Conservation (phyloP, 2,113 vertebrate species). For the Limanda limanda region DNA sequence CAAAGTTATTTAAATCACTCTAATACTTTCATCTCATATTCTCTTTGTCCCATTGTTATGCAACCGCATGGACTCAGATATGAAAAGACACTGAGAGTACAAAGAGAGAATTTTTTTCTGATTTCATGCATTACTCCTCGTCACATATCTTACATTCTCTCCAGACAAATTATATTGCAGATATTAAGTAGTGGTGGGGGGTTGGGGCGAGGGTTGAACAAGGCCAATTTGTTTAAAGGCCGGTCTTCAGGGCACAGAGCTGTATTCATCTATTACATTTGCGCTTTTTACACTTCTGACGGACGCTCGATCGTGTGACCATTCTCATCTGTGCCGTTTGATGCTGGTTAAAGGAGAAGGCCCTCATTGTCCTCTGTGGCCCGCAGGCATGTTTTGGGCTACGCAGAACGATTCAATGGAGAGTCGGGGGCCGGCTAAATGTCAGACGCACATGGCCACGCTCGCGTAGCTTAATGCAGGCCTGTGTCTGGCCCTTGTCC, state of each 20-base stretch:
- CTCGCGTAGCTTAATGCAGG: constrained; percentile 85
- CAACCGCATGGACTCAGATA: constrained; percentile 71
- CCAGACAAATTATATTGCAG: constrained; percentile 57
- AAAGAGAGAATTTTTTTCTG: constrained; percentile 51
- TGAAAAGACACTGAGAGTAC: constrained; percentile 62
- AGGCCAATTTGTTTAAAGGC: constrained; percentile 75
- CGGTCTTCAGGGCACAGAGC: constrained; percentile 68
- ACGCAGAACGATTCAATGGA: constrained; percentile 78
- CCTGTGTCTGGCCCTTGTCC: constrained; percentile 81
- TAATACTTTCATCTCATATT: constrained; percentile 84
- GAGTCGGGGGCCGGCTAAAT: constrained; percentile 87
- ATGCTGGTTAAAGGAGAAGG: constrained; percentile 88
- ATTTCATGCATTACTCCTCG: constrained; percentile 53
- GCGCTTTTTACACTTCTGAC: constrained; percentile 86
- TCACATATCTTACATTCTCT: constrained; percentile 60
- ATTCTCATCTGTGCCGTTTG: constrained; percentile 85
- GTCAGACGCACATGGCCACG: constrained; percentile 86
- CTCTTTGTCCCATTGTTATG: constrained; percentile 81
- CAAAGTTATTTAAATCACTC: constrained; percentile 78
- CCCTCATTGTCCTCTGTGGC: constrained; percentile 87
- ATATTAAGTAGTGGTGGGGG: constrained; percentile 44
- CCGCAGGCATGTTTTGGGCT: constrained; percentile 87
- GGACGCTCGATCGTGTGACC: constrained; percentile 80
- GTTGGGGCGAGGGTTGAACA: constrained; percentile 53
- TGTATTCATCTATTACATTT: constrained; percentile 87